Base-by-base conservation (phyloP, 2,113 vertebrate species). In the Cnemophilus loriae region DNA sequence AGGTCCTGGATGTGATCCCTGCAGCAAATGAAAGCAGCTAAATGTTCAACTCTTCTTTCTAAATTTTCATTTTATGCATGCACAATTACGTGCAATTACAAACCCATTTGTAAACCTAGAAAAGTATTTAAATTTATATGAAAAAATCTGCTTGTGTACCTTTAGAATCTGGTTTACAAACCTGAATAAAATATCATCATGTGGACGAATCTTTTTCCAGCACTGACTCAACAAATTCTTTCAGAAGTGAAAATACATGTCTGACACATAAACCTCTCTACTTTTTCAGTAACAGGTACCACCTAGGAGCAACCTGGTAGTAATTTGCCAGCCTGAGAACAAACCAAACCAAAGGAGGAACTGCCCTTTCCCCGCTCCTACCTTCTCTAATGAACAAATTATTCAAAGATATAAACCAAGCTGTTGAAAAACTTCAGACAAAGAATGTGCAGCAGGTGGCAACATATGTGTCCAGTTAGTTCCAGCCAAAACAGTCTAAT, bases 401-500 rank as follows among this genome's bases (percentile, higher is more conserved):
- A 87, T 96, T 95, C 96, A 70, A 80, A 94, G 52, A 95, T 75
- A 73, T 42, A 95, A 96, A 88, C 44, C 88, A 96, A 97, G 89
- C 94, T 89, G 93, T 93, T 95, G 52, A 91, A 94, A 97, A 85
- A 96, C 78, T 93, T 81, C 75, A 95, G 67, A 80, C 64, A 69
- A 91, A 86, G 88, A 91, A 93, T 82, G 56, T 94, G 81, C 90
- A 97, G 97, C 97, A 97, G 97, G 97, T 98, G 97, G 97, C 61
- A 96, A 97, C 97, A 97, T 97, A 95, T 95, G 94, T 92, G 96
- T 97, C 95, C 96, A 83, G 68, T 92, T 94, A 92, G 83, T 96
- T 97, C 91, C 90, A 98, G 97, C 91, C 98, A 97, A 98, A 98
- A 98, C 97, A 98, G 95, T 97, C 93, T 97, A 91, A 87, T 89